Evolutionary conservation across 2,888 invertebrate genomes (phyloP).

Genomic region (Polietes domitor): DNA sequence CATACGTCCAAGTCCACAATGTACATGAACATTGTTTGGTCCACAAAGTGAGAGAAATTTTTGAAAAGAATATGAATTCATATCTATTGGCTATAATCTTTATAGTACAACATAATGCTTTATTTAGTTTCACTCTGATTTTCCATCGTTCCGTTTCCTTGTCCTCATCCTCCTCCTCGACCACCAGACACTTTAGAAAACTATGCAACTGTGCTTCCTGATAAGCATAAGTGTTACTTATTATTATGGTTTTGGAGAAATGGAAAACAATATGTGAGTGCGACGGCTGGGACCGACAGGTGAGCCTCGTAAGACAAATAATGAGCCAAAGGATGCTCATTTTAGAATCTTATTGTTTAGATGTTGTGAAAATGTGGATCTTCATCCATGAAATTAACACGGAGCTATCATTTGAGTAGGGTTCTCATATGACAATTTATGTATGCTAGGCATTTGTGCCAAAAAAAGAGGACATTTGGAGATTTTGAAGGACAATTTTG

Average conservation of each 20-base stretch:
- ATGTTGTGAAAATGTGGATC: too few relatives aligned
- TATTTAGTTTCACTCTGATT: slow-evolving; percentile 28
- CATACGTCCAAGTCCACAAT: background rate
- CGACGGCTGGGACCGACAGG: background rate
- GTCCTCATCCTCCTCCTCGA: background rate
- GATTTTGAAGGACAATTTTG: too few relatives aligned
- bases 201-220: slow-evolving; percentile 38
- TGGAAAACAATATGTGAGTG: background rate
- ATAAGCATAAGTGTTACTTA: slow-evolving; percentile 44
- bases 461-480: too few relatives aligned
- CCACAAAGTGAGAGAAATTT: background rate
- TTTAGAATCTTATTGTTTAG: too few relatives aligned
- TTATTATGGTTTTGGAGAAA: slow-evolving; percentile 30
- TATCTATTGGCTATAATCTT: slow-evolving; percentile 42
- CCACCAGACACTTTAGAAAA: background rate
- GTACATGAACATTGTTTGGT: background rate
- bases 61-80: background rate
- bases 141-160: background rate
- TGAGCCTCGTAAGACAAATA: background rate
- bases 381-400: too few relatives aligned
- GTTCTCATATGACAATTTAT: too few relatives aligned
- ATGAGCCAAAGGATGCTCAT: too few relatives aligned
- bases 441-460: too few relatives aligned
- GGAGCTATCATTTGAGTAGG: too few relatives aligned
- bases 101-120: slow-evolving; percentile 32